Base-by-base conservation (phyloP, 2,797 vertebrate genomes). In the Linurgus olivaceus region DNA sequence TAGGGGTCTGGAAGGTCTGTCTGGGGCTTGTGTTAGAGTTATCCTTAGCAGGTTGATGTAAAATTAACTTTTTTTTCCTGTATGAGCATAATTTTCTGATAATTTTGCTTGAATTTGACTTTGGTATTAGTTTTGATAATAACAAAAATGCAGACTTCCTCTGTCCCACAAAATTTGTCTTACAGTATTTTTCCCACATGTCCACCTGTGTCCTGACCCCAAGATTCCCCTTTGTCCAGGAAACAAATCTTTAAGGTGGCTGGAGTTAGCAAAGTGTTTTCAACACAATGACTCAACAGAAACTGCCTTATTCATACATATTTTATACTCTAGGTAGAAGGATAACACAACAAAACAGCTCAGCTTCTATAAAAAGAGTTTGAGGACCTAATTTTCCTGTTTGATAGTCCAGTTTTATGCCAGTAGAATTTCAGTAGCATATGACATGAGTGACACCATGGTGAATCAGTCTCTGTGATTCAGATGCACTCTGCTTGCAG, bases 261-360 rank as follows among this genome's bases (percentile, higher is more conserved):
- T 89, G 40, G 31, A 70, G 23, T 58, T 83, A 89, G 50, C 61
- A 89, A 58, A 80, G 89, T 35, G 3, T 77, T 96, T 92, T 85
- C 50, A 76, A 44, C 20, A 67, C 0, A 2, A 44, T 91, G 81
- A 91, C 86, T 96, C 88, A 91, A 83, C 77, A 96, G 57, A 92
- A 96, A 82, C 40, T 94, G 68, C 25, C n/a, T 89, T 86, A 33
- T 91, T 93, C 84, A 71, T 89, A n/a, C 61, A 78, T 94, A 77
- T 92, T 95, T 96, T 93, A 91, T 89, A 59, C 18, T 72, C n/a
- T 59, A 75, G 38, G 35, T 54, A 38, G 65, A 50, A 71, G 23
- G 20, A 88, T 74, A 94, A 51, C 52, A 74, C 29, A 87, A 80
- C 31, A 93, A 93, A 93, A 40, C 35, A 83, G 35, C 25, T 82